These are phyloP conservation scores for Silurus meridionalis DNA, from an alignment of 2,113 vertebrate species.

Conservation along the genomic window DNA sequence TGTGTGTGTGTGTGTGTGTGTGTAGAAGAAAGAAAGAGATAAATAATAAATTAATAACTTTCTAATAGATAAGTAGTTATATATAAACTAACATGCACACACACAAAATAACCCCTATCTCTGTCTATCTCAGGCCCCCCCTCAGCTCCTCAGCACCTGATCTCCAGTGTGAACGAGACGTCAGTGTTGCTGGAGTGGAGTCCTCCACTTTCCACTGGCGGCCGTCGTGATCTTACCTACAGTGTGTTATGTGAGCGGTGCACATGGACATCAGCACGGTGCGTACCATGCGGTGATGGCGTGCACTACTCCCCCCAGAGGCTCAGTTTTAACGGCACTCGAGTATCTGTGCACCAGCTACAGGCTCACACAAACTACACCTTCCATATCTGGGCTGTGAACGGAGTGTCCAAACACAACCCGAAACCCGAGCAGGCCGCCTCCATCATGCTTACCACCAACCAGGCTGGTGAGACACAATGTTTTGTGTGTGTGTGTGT, in stretches of 20 bases:
- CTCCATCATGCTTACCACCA: slow-evolving; percentile 94
- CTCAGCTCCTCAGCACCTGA: slow-evolving; percentile 89
- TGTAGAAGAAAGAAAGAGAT: background rate
- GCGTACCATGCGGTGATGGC: slow-evolving; percentile 86
- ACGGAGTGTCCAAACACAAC: slow-evolving; percentile 91
- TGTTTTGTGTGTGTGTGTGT: background rate
- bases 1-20: slow-evolving; percentile 5
- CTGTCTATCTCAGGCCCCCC: slow-evolving; percentile 80
- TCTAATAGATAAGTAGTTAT: too few species aligned
- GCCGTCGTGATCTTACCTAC: slow-evolving; percentile 91
- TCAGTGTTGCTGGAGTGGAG: slow-evolving; percentile 98
- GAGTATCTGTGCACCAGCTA: slow-evolving; percentile 93
- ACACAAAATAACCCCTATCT: background rate
- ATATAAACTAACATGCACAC: background rate
- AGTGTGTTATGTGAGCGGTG: slow-evolving; percentile 93
- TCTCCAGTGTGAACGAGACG: slow-evolving; percentile 97
- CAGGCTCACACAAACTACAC: slow-evolving; percentile 98
- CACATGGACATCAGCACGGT: slow-evolving; percentile 78
- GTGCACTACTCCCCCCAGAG: slow-evolving; percentile 94
- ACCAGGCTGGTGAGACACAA: slow-evolving; percentile 89
- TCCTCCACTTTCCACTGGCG: slow-evolving; percentile 83
- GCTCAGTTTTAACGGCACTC: slow-evolving; percentile 83
- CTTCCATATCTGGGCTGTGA: slow-evolving; percentile 95
- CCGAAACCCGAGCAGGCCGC: slow-evolving; percentile 89
- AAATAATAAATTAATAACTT: too few species aligned